Evolutionary conservation across 2,888 invertebrate genomes (phyloP).

Genomic region (Trichacis sp.): DNA sequence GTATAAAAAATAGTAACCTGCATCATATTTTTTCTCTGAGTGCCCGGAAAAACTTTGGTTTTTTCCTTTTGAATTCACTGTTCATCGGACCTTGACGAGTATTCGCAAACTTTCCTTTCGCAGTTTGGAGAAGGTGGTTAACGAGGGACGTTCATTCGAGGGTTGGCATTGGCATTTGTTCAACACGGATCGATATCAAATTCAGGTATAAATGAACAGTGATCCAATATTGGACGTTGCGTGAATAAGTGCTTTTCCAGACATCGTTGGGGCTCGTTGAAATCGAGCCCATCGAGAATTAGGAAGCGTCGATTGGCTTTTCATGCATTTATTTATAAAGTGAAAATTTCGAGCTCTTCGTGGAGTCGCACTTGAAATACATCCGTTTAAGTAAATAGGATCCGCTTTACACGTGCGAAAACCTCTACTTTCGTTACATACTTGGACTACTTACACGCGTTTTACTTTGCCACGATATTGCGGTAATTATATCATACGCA

Average conservation of each 20-base stretch:
- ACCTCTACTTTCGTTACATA: background rate
- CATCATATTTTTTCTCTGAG: no score
- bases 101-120: no score
- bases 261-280: background rate
- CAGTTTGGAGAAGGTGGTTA: background rate
- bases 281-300: background rate
- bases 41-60: no score
- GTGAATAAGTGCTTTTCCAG: background rate
- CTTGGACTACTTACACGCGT: background rate
- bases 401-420: background rate
- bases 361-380: no score
- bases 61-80: no score
- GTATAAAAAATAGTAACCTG: no score
- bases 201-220: background rate
- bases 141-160: background rate
- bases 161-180: background rate
- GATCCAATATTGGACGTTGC: constrained; percentile 1
- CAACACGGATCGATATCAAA: background rate
- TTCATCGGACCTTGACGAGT: no score
- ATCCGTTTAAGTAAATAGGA: no score
- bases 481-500: background rate
- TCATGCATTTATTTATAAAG: background rate
- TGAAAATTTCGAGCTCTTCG: background rate
- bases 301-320: background rate
- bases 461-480: background rate